Conservation (phyloP, 2,888 invertebrate species). For the Sycophila texana region DNA sequence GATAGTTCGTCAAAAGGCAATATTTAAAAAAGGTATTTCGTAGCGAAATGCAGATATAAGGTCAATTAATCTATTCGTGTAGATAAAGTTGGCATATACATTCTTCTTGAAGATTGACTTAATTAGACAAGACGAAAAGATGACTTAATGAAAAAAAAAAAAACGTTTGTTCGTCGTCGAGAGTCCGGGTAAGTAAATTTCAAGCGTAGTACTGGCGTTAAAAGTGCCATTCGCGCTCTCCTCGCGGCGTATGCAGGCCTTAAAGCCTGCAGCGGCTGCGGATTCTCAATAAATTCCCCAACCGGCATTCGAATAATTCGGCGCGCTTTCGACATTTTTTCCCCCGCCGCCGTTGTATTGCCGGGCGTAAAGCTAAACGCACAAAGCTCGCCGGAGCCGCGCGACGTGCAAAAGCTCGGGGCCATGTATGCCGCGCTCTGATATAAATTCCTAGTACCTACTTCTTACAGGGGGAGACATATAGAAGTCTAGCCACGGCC, state of each 20-base stretch:
- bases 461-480: too few species aligned
- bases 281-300: slow-evolving; percentile 45
- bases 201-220: background rate
- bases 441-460: slow-evolving; percentile 34
- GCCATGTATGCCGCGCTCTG: slow-evolving; percentile 4
- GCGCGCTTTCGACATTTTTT: slow-evolving; percentile 44
- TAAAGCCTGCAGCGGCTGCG: background rate
- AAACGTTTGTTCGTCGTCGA: too few species aligned
- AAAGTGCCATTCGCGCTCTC: slow-evolving; percentile 8
- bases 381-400: background rate
- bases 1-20: too few species aligned
- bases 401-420: background rate
- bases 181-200: background rate
- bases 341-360: background rate
- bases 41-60: too few species aligned
- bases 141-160: too few species aligned
- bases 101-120: too few species aligned
- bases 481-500: too few species aligned
- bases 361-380: background rate
- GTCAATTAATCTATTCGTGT: too few species aligned
- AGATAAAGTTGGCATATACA: too few species aligned
- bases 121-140: too few species aligned
- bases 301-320: slow-evolving; percentile 44
- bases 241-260: too few species aligned
- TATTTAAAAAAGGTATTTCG: too few species aligned